These are phyloP conservation scores for Aphelinus atriplicis DNA, from an alignment of 1,140 invertebrate genomes.

Conservation along the genomic window DNA sequence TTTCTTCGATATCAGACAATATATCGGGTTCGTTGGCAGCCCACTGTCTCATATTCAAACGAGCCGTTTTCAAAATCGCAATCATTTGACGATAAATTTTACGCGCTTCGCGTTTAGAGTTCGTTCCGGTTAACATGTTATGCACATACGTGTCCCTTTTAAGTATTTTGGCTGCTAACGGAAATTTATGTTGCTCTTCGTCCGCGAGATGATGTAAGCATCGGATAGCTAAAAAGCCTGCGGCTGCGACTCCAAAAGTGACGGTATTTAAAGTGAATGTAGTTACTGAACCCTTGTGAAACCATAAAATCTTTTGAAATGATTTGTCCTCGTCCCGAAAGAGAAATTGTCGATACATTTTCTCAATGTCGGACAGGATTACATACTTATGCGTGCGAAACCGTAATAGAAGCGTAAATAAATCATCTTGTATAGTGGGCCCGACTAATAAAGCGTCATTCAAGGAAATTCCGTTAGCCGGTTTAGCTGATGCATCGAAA, in stretches of 20 bases:
- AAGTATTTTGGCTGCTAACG: background rate
- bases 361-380: conserved; percentile 25
- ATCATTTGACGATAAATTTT: conserved; percentile 14
- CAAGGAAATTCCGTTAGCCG: background rate
- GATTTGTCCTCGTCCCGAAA: conserved; percentile 5
- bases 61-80: background rate
- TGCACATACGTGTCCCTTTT: conserved; percentile 22
- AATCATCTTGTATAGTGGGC: background rate
- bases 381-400: conserved; percentile 13
- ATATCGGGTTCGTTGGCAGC: background rate
- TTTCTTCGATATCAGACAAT: background rate
- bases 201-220: conserved; percentile 22
- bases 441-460: background rate
- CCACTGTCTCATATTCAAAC: conserved; percentile 18
- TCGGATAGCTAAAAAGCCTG: conserved; percentile 20
- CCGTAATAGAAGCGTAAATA: background rate
- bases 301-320: conserved; percentile 14
- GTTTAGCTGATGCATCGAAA: conserved; percentile 13
- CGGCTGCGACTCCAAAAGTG: background rate
- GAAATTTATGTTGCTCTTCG: conserved; percentile 6
- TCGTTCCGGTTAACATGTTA: conserved; percentile 17
- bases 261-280: conserved; percentile 15
- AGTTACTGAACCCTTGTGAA: background rate
- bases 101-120: background rate
- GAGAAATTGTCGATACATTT: conserved; percentile 31